Base-by-base conservation (phyloP, 2,113 vertebrate species). In the Sardina pilchardus region DNA sequence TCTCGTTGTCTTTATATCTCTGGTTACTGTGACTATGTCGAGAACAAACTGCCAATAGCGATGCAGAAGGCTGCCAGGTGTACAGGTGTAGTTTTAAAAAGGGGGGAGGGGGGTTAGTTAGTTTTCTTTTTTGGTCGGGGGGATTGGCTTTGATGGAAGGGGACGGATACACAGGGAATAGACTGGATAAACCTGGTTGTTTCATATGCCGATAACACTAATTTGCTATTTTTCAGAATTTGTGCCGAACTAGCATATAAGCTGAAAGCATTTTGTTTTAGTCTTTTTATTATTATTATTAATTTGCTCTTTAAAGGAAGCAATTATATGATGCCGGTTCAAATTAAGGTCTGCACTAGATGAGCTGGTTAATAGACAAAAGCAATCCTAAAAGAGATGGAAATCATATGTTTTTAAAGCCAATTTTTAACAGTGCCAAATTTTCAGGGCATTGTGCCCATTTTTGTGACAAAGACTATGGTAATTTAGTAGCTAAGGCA, bases 11-110 rank as follows among this genome's bases (percentile, higher is more conserved):
- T 91, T 85, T 90, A 87, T 92, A 90, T 92, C 90, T 92, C 90
- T 90, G 89, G 86, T 93, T 91, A 93, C 91, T 92, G 93, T 93
- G 92, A 94, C 90, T 92, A 92, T 92, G 92, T 91, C 89, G 86
- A 86, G 92, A 92, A 91, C 91, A 93, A 94, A 94, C 94, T 95
- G 94, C 94, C 94, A 94, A 87, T 93, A 90, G 89, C 88, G 85
- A 91, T 71, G 91, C 90, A 90, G 89, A 88, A 87, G 88, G 90
- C 93, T 92, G 93, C 92, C 91, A 88, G 59, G 90, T 34, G 87
- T 84, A 53, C 91, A 88, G 59, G 90, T 34, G 87, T 84, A 53
- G 83, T 71, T 88, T 87, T 84, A 83, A 86, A 91, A 88, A 87
- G 85, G 91, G 87, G 83, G 82, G 87, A 8, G n/a, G 59, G 30